phyloP scores from a whole-genome alignment of 1,140 invertebrate genomes.

The Vanessa tameamea region DNA sequence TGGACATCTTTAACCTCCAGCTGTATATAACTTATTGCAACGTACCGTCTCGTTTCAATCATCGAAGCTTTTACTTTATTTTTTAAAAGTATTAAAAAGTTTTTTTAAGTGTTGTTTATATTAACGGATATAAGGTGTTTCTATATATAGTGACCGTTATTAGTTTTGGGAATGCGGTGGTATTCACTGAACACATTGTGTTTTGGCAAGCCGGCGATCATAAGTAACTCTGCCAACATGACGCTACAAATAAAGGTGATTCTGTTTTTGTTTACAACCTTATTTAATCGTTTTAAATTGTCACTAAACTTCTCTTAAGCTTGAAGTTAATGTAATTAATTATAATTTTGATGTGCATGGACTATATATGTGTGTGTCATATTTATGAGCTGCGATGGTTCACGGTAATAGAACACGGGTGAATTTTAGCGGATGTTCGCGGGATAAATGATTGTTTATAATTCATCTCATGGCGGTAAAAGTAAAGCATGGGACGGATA shows the following conservation, averaged over 20 bases:
- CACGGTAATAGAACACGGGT: too few species aligned
- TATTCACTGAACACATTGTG: slow-evolving; percentile 33
- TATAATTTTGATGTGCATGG: too few species aligned
- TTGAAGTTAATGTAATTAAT: too few species aligned
- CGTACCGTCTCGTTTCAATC: neutral
- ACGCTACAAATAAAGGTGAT: slow-evolving; percentile 46
- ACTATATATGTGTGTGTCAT: too few species aligned
- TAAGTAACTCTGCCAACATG: slow-evolving; percentile 43
- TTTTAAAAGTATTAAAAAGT: neutral
- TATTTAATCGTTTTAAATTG: too few species aligned
- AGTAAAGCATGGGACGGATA: too few species aligned
- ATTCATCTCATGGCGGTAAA: too few species aligned
- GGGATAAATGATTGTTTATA: too few species aligned
- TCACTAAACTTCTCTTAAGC: too few species aligned
- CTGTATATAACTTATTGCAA: neutral
- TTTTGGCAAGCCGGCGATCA: slow-evolving; percentile 40
- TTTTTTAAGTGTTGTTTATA: slow-evolving; percentile 8
- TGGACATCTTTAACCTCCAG: neutral
- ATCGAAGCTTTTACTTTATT: neutral
- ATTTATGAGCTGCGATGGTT: too few species aligned
- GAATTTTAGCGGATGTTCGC: too few species aligned
- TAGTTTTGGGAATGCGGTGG: slow-evolving; percentile 42
- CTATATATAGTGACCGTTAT: slow-evolving; percentile 31
- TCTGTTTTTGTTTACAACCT: slow-evolving; percentile 39
- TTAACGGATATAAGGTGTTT: slow-evolving; percentile 7